phyloP scores from a whole-genome alignment of 2,113 vertebrate genomes.

The Larimichthys crocea region DNA sequence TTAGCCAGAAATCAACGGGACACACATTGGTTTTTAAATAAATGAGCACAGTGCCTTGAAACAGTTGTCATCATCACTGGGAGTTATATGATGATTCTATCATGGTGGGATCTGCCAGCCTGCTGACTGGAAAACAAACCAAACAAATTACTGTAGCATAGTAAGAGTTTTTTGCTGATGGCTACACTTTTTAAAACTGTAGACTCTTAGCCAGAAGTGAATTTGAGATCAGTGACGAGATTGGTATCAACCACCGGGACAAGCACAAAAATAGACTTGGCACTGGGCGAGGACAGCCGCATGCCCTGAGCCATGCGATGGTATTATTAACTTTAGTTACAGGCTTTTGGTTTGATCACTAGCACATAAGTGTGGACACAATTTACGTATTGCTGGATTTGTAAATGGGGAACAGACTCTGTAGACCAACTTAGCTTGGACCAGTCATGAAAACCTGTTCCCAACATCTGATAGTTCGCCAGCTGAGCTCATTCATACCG shows the following conservation, averaged over 20 bases:
- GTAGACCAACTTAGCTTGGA: not conserved
- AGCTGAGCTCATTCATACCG: not conserved
- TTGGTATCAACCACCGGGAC: constrained; percentile 31
- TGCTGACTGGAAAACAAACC: not conserved
- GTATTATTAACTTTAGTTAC: constrained; percentile 10
- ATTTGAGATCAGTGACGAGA: constrained; percentile 33
- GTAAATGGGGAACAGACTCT: constrained; percentile 17
- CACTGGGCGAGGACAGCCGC: not conserved
- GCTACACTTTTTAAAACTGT: constrained; percentile 41
- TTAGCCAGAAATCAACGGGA: constrained; percentile 45
- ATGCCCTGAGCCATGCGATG: not conserved
- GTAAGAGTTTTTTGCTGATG: constrained; percentile 43
- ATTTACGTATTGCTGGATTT: constrained; percentile 21
- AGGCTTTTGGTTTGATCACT: constrained; percentile 13
- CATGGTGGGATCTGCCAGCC: not conserved
- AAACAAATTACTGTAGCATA: not conserved
- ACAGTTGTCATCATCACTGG: not conserved
- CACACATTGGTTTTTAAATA: constrained; percentile 10
- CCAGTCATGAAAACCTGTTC: not conserved
- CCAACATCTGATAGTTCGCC: not conserved
- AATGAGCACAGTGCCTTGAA: constrained; percentile 1
- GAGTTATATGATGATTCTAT: not conserved
- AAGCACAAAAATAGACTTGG: constrained; percentile 29
- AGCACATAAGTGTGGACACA: not conserved
- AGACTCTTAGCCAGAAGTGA: constrained; percentile 37